Conservation (phyloP, 2,113 vertebrate genomes). For the Caloenas nicobarica region DNA sequence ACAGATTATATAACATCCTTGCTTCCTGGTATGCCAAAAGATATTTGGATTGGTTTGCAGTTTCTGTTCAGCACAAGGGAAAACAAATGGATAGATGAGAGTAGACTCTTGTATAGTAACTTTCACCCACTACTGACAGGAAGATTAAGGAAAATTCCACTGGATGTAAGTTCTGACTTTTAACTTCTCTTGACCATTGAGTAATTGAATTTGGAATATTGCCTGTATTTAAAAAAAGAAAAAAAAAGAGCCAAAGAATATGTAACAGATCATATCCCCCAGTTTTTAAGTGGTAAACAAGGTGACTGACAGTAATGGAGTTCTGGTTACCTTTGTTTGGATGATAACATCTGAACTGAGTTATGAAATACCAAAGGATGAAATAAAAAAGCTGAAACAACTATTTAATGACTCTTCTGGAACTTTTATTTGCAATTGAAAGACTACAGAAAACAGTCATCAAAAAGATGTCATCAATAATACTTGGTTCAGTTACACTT, state of each 20-base stretch:
- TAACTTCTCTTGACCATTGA: not conserved
- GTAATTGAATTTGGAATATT: not conserved
- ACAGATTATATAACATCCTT: conserved; percentile 92
- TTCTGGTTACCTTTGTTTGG: not conserved
- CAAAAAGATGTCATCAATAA: not conserved
- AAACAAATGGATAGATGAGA: conserved; percentile 82
- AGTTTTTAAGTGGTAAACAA: not conserved
- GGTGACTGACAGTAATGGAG: not conserved
- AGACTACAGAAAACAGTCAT: not conserved
- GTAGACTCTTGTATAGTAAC: conserved; percentile 79
- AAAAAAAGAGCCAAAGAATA: not conserved
- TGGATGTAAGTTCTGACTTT: conserved; percentile 77
- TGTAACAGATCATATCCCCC: not conserved
- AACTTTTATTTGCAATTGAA: not conserved
- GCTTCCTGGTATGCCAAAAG: conserved; percentile 68
- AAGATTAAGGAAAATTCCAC: conserved; percentile 71
- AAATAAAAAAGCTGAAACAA: not conserved
- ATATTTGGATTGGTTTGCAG: conserved; percentile 90
- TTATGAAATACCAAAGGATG: not conserved
- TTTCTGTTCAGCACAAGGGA: conserved; percentile 50
- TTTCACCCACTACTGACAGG: conserved; percentile 87
- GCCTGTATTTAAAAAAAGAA: not conserved
- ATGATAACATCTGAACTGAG: not conserved
- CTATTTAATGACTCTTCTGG: not conserved
- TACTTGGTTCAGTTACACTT: not conserved